phyloP scores from a whole-genome alignment of 2,113 vertebrate genomes.

The human region GRCh38 chr13:97302501-97303000 shows the following conservation, averaged over 20 bases:
- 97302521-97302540: background rate
- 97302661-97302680: background rate
- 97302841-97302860: background rate
- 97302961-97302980: background rate
- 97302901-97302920: background rate
- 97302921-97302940: background rate
- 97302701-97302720: background rate
- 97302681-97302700: background rate
- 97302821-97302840: background rate
- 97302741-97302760: background rate
- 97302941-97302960: background rate
- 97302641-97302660: background rate
- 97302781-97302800: background rate
- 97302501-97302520: background rate
- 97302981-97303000: too few species aligned
- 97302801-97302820: background rate
- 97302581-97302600: background rate
- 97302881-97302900: background rate
- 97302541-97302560: background rate
- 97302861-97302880: fast-evolving
- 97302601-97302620: background rate
- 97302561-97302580: background rate
- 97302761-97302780: background rate
- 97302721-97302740: background rate
- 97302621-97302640: too few species aligned